Conservation (phyloP, 2,113 vertebrate genomes). For the Neopipo cinnamomea region DNA sequence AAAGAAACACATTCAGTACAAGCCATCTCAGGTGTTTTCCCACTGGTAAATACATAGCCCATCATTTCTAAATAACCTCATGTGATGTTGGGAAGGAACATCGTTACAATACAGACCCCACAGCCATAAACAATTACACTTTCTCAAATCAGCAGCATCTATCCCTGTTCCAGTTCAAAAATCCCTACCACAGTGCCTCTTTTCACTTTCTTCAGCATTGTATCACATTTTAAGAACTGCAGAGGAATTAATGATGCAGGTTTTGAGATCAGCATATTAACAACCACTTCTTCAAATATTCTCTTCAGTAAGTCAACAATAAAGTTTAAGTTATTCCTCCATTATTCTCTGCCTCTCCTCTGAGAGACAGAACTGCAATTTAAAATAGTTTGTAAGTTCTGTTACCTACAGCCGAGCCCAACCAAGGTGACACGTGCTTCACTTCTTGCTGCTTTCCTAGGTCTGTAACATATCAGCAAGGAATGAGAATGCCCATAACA, state of each 20-base stretch:
- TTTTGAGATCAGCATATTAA: neutral
- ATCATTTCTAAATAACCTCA: neutral
- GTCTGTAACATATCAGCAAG: neutral
- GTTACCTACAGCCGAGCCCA: neutral
- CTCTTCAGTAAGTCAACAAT: neutral
- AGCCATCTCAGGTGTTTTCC: neutral
- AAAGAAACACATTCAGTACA: neutral
- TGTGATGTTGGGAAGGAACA: neutral
- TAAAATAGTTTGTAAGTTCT: neutral
- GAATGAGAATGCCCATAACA: neutral
- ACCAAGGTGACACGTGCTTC: neutral
- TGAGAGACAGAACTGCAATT: neutral
- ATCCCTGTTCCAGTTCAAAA: neutral
- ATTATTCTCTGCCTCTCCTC: neutral
- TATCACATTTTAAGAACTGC: neutral
- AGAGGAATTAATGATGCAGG: neutral
- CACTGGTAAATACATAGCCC: neutral
- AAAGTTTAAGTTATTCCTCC: neutral
- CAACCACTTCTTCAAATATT: neutral
- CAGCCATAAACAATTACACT: neutral
- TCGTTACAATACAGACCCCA: neutral
- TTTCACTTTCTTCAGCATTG: neutral
- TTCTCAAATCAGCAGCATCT: neutral
- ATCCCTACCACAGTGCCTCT: neutral
- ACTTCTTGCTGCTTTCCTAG: neutral